phyloP scores from a whole-genome alignment of 2,888 invertebrate genomes.

The Phaonia tiefii region DNA sequence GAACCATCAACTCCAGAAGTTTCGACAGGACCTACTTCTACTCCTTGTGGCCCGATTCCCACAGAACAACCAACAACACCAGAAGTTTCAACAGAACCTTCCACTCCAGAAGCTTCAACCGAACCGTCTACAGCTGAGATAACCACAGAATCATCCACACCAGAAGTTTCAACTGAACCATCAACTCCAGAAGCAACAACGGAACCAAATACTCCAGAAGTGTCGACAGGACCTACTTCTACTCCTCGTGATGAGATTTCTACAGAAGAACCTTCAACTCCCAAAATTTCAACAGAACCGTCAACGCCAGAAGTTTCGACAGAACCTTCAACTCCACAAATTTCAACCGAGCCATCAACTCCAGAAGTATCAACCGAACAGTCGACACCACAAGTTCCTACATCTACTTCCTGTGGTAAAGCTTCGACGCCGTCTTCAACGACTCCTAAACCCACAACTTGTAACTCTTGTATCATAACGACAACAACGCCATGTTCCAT shows the following conservation, averaged over 20 bases:
- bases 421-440: neutral
- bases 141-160: no score
- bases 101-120: neutral
- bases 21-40: no score
- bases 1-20: no score
- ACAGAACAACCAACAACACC: no score
- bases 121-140: no score
- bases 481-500: neutral
- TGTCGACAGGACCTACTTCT: neutral
- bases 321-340: neutral
- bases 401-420: slow-evolving; percentile 11
- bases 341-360: neutral
- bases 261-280: neutral
- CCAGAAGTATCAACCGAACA: neutral
- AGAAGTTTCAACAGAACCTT: no score
- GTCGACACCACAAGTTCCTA: neutral
- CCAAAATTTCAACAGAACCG: neutral
- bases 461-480: slow-evolving; percentile 2
- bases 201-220: neutral
- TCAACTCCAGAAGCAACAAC: neutral
- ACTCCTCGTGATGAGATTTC: neutral
- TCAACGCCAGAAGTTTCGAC: neutral
- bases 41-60: no score
- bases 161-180: neutral
- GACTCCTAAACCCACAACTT: neutral